Evolutionary conservation across 1,140 invertebrate genomes (phyloP).

Genomic region (Nymphalis io): DNA sequence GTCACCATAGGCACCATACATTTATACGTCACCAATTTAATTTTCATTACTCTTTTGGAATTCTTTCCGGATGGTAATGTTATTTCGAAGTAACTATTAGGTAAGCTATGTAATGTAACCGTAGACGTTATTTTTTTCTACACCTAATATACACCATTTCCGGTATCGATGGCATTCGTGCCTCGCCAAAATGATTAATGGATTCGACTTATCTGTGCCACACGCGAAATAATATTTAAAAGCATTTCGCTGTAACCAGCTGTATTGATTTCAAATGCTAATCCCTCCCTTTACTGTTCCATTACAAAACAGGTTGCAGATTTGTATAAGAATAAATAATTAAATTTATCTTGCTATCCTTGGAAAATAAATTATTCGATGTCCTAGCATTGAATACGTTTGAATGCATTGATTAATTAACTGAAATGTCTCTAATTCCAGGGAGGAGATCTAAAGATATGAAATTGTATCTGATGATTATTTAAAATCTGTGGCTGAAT

Average conservation of each 20-base stretch:
- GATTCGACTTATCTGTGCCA: constrained; percentile 17
- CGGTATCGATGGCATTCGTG: constrained; percentile 11
- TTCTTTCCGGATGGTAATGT: no score
- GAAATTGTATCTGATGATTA: neutral
- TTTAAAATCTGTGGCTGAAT: neutral
- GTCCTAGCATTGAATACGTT: neutral
- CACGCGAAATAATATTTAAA: constrained; percentile 13
- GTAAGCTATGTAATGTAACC: no score
- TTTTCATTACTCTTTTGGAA: no score
- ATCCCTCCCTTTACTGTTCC: no score
- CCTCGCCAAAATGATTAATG: constrained; percentile 21
- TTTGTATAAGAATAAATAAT: constrained; percentile 1
- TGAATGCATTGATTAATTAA: constrained; percentile 4
- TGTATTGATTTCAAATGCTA: constrained; percentile 1
- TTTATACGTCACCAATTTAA: no score
- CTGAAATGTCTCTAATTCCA: neutral
- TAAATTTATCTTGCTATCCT: neutral
- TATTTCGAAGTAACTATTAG: no score
- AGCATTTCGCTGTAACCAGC: constrained; percentile 16
- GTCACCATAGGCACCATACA: no score
- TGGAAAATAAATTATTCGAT: constrained; percentile 7
- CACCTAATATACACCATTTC: neutral
- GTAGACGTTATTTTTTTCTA: neutral
- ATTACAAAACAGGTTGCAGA: neutral
- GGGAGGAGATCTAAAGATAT: neutral